phyloP scores from a whole-genome alignment of 2,888 invertebrate species.

The Protophormia terraenovae region DNA sequence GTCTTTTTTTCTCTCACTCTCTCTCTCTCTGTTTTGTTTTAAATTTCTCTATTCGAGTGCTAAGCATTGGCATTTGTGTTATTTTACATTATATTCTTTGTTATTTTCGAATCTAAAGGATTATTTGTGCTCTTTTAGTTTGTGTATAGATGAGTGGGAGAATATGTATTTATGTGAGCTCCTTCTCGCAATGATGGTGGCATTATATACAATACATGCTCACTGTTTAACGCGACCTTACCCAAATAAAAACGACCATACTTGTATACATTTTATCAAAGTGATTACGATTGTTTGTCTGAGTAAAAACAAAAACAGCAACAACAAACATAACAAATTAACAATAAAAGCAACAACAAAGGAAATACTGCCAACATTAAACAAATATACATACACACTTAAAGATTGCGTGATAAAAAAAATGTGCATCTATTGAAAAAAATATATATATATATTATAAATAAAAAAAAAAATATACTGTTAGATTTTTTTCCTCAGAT shows the following conservation, averaged over 20 bases:
- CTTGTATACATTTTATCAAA: conserved; percentile 61
- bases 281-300: conserved; percentile 52
- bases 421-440: too few relatives aligned
- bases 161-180: not conserved
- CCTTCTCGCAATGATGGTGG: not conserved
- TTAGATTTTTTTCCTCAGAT: too few relatives aligned
- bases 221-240: conserved; percentile 65
- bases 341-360: conserved; percentile 1
- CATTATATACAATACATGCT: conserved; percentile 18
- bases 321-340: conserved; percentile 13
- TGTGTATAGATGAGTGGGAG: not conserved
- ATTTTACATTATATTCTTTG: not conserved
- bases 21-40: too few relatives aligned
- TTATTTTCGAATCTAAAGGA: not conserved
- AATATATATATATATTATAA: too few relatives aligned
- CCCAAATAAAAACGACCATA: conserved; percentile 63
- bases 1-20: not conserved
- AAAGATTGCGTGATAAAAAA: too few relatives aligned
- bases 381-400: conserved; percentile 20
- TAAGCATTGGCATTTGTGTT: not conserved
- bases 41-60: too few relatives aligned
- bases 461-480: too few relatives aligned
- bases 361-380: conserved; percentile 1
- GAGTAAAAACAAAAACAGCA: conserved; percentile 7
- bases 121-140: not conserved